Evolutionary conservation across 2,888 invertebrate species (phyloP).

Genomic region (Adelognathus sp.): DNA sequence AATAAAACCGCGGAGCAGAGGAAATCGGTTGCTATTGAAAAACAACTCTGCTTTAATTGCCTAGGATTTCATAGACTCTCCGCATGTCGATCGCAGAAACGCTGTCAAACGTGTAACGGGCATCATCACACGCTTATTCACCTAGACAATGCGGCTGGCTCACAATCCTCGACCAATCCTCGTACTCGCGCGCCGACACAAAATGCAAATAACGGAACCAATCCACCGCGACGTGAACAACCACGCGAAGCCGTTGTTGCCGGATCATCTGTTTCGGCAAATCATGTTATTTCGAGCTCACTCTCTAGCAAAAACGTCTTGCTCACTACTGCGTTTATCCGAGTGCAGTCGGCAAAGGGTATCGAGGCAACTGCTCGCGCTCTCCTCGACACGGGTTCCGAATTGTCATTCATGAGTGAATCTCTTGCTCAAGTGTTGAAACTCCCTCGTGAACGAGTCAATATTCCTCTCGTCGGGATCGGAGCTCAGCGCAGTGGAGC

Average conservation of each 20-base stretch:
- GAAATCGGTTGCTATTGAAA: not conserved
- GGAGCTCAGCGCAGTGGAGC: conserved; percentile 1
- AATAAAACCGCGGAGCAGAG: not conserved
- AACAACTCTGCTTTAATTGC: not conserved
- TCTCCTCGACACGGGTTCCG: conserved; percentile 18
- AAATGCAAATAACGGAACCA: not conserved
- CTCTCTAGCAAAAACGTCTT: not conserved
- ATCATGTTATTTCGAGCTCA: conserved; percentile 4
- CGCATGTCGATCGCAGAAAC: not conserved
- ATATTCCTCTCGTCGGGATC: not conserved
- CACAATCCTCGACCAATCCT: not conserved
- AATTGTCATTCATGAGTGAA: conserved; percentile 26
- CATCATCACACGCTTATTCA: conserved; percentile 1
- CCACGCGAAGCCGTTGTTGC: not conserved
- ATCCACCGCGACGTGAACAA: conserved; percentile 7
- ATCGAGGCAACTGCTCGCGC: conserved; percentile 10
- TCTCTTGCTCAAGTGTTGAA: conserved; percentile 6
- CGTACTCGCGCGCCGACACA: not conserved
- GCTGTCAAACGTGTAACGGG: not conserved
- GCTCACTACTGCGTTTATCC: conserved; percentile 8
- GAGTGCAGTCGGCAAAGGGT: not conserved
- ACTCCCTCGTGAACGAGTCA: not conserved
- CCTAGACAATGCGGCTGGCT: not conserved
- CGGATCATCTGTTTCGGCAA: conserved; percentile 4
- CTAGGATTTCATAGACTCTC: not conserved